Evolutionary conservation across 2,113 vertebrate species (phyloP).

Genomic region (Lasiurus borealis): DNA sequence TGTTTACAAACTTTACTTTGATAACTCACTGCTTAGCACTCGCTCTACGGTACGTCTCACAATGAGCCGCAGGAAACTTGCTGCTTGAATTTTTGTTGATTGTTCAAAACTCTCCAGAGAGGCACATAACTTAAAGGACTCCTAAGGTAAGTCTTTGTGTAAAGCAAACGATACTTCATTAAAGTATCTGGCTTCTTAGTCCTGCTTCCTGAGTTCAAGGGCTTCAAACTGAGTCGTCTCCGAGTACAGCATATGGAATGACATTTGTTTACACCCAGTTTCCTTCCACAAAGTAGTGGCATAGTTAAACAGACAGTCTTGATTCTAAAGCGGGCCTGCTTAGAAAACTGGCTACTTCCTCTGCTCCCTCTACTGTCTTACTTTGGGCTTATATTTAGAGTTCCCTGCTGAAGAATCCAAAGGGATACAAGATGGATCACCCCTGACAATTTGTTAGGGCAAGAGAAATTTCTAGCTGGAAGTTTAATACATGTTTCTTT

Average conservation of each 20-base stretch:
- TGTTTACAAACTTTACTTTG: background rate
- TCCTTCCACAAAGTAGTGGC: background rate
- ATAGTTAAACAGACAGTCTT: background rate
- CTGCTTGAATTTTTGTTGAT: background rate
- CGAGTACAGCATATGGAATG: background rate
- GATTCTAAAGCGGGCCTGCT: background rate
- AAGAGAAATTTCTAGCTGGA: background rate
- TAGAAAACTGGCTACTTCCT: background rate
- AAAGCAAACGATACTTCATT: background rate
- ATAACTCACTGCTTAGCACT: background rate
- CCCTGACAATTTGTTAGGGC: background rate
- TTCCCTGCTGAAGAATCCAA: background rate
- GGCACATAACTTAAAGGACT: background rate
- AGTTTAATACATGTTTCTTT: background rate
- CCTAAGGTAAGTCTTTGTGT: background rate
- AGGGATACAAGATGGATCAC: background rate
- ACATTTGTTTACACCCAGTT: background rate
- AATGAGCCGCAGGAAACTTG: background rate
- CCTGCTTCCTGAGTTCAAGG: background rate
- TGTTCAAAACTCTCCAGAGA: constrained; percentile 15
- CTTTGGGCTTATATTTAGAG: background rate
- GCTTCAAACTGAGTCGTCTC: background rate
- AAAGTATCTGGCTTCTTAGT: background rate
- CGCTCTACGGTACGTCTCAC: background rate
- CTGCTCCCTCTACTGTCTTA: background rate